Evolutionary conservation across 1,140 invertebrate genomes (phyloP).

Genomic region (Drosophila pseudoananassae): DNA sequence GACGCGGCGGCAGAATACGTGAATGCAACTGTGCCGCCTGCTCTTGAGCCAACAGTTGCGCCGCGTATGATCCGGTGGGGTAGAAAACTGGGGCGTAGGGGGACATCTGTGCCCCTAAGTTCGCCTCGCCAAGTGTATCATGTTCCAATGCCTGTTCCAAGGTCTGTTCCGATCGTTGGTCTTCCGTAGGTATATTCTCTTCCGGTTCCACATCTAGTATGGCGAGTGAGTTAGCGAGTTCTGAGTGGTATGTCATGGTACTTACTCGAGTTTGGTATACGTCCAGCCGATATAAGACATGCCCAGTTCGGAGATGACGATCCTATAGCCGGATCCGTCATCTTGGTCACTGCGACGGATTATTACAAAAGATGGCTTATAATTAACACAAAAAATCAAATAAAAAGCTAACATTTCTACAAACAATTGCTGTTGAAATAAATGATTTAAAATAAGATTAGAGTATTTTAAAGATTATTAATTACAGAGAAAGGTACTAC

Average conservation of each 20-base stretch:
- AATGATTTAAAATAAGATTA: too few relatives aligned
- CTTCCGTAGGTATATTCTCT: neutral
- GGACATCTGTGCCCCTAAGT: slow-evolving; percentile 32
- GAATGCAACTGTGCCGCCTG: slow-evolving; percentile 13
- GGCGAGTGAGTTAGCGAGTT: neutral
- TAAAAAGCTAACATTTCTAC: neutral
- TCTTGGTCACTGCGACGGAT: neutral
- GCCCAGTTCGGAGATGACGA: neutral
- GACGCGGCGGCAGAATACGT: neutral
- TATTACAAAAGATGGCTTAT: neutral
- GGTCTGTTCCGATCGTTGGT: neutral
- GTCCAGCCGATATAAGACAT: neutral
- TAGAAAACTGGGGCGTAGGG: slow-evolving; percentile 44
- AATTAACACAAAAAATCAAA: neutral
- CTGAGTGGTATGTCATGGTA: neutral
- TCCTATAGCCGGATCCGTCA: neutral
- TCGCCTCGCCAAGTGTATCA: neutral
- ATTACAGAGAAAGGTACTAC: too few relatives aligned
- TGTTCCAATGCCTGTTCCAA: neutral
- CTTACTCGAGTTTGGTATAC: neutral
- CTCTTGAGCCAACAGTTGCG: slow-evolving; percentile 35
- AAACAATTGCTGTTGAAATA: too few relatives aligned
- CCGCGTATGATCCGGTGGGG: slow-evolving; percentile 48
- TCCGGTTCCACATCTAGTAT: neutral
- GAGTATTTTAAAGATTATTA: too few relatives aligned